phyloP scores from a whole-genome alignment of 2,888 invertebrate species.

The Ectemnius cavifrons region DNA sequence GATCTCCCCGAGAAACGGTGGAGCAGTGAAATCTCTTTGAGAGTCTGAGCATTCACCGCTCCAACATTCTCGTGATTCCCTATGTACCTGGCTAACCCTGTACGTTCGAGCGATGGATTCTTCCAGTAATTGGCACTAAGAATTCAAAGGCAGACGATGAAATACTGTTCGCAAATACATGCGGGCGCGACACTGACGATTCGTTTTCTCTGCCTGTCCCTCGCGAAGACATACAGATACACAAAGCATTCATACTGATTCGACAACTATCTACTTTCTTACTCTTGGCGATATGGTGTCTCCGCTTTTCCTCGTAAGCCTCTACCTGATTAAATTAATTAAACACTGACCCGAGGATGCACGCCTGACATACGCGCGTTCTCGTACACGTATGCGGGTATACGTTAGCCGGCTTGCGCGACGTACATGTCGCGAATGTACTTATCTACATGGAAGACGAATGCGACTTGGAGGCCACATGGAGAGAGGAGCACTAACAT shows the following conservation, averaged over 20 bases:
- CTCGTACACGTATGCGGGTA: slow-evolving; percentile 7
- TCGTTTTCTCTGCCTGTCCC: background rate
- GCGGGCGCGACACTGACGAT: background rate
- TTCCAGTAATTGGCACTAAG: slow-evolving; percentile 68
- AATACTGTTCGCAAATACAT: slow-evolving; percentile 14
- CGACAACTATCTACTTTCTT: background rate
- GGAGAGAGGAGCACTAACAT: slow-evolving; percentile 23
- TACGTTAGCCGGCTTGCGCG: slow-evolving; percentile 24
- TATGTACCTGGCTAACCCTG: no score
- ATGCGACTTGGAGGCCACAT: slow-evolving; percentile 38
- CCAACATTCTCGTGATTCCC: no score
- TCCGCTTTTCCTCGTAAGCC: slow-evolving; percentile 5
- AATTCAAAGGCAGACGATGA: slow-evolving; percentile 62
- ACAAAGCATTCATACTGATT: no score
- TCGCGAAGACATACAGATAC: background rate
- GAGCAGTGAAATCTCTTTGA: no score
- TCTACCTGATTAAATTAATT: slow-evolving; percentile 9
- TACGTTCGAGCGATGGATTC: slow-evolving; percentile 19
- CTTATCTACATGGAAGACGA: slow-evolving; percentile 66
- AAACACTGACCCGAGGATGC: slow-evolving; percentile 40
- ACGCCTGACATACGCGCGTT: background rate
- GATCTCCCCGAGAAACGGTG: no score
- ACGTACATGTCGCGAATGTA: slow-evolving; percentile 13
- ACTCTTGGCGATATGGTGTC: background rate
- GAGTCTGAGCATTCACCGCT: no score